Conservation (phyloP, 2,113 vertebrate species). For the Brachypteracias leptosomus region DNA sequence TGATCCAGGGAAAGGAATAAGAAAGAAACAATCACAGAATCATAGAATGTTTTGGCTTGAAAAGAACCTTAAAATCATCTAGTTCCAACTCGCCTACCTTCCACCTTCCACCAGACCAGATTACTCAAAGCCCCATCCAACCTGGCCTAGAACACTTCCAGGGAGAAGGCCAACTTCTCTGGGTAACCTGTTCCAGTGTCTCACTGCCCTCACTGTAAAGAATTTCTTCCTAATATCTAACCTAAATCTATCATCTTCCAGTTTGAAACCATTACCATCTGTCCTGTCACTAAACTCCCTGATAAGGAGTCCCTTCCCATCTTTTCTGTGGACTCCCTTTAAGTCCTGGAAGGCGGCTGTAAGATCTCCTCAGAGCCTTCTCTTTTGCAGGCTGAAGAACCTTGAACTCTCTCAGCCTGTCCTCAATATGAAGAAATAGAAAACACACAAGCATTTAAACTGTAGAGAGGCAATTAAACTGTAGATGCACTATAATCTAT, state of each 20-base stretch:
- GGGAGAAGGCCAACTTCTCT: neutral
- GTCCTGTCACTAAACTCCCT: neutral
- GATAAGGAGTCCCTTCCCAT: neutral
- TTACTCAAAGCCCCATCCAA: neutral
- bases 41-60: neutral
- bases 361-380: neutral
- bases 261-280: neutral
- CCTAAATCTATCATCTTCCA: neutral
- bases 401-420: neutral
- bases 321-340: neutral
- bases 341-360: neutral
- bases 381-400: neutral
- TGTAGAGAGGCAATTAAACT: neutral
- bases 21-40: neutral
- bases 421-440: neutral
- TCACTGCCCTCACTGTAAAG: neutral
- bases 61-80: neutral
- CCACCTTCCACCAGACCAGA: neutral
- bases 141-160: neutral
- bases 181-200: neutral
- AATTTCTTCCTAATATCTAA: neutral
- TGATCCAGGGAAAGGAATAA: neutral
- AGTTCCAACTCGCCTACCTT: neutral
- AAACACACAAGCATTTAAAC: neutral
- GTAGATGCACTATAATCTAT: neutral